A percentile compares a stretch with the other conserved stretches of the same genome.
Evolutionary conservation across 1,140 invertebrate genomes (phyloP).

Genomic region (Zaprionus camerounensis): DNA sequence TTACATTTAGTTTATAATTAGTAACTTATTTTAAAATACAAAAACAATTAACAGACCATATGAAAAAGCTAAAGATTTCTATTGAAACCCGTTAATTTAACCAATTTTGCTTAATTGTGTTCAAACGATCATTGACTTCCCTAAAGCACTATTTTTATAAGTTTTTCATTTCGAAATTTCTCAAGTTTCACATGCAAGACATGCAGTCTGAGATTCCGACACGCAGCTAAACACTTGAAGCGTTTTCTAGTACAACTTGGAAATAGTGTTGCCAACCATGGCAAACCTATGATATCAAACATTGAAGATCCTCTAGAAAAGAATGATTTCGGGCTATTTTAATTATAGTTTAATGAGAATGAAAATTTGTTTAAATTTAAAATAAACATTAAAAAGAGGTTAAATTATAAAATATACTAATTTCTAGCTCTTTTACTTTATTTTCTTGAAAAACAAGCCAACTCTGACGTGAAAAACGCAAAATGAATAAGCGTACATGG

Average conservation of each 20-base stretch:
- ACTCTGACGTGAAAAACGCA: not conserved
- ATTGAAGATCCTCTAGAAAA: not conserved
- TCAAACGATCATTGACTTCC: not conserved
- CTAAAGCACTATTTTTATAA: not conserved
- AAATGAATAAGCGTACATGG: not conserved
- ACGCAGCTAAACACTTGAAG: constrained; percentile 13
- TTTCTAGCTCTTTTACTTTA: not conserved
- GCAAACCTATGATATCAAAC: not conserved
- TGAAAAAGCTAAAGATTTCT: not conserved
- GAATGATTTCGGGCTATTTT: too few relatives aligned
- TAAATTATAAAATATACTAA: not conserved
- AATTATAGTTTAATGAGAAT: not conserved
- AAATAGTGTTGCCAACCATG: not conserved
- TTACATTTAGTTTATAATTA: not conserved
- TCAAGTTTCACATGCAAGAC: constrained; percentile 15
- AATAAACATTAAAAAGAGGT: not conserved
- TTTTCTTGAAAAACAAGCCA: not conserved
- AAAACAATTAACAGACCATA: not conserved
- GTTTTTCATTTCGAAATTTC: constrained; percentile 6
- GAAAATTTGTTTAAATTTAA: not conserved
- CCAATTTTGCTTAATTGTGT: not conserved
- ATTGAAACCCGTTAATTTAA: not conserved
- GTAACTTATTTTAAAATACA: not conserved
- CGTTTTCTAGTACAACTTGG: not conserved
- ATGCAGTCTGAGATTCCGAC: constrained; percentile 3